Conservation (phyloP, 1,140 invertebrate genomes). For the Marisa cornuarietis region DNA sequence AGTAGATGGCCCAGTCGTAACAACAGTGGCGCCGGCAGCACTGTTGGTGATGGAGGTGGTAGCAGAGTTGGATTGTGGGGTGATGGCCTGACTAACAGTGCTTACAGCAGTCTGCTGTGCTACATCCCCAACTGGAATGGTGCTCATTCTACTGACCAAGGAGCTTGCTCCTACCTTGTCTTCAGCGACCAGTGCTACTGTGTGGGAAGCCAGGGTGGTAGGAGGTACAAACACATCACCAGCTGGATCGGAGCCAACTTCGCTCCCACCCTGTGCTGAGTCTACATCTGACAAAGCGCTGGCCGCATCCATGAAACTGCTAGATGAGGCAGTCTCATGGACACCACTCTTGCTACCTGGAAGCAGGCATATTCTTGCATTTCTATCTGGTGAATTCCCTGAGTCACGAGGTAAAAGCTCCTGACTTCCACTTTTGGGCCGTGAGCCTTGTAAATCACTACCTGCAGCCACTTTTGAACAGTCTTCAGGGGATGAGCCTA, state of each 20-base stretch:
- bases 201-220: slow-evolving; percentile 22
- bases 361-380: not conserved
- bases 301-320: not conserved
- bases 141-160: slow-evolving; percentile 22
- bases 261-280: not conserved
- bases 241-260: not conserved
- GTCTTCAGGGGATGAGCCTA: slow-evolving; percentile 57
- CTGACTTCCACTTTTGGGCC: slow-evolving; percentile 41
- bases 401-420: slow-evolving; percentile 33
- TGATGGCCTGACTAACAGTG: slow-evolving; percentile 18
- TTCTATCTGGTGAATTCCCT: slow-evolving; percentile 1
- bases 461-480: slow-evolving; percentile 24
- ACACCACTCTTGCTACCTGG: not conserved
- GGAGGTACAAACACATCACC: slow-evolving; percentile 1
- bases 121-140: slow-evolving; percentile 28
- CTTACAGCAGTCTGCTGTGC: slow-evolving; percentile 33
- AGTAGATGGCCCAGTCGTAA: not conserved
- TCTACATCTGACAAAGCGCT: not conserved
- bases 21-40: too few relatives aligned
- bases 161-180: slow-evolving; percentile 20
- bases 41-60: not conserved
- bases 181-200: not conserved
- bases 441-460: slow-evolving; percentile 15
- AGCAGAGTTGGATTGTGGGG: not conserved
- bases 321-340: not conserved